A percentile compares a stretch with the other conserved stretches of the same genome.
phyloP scores from a whole-genome alignment of 2,113 vertebrate species.

The Antigone vipio region DNA sequence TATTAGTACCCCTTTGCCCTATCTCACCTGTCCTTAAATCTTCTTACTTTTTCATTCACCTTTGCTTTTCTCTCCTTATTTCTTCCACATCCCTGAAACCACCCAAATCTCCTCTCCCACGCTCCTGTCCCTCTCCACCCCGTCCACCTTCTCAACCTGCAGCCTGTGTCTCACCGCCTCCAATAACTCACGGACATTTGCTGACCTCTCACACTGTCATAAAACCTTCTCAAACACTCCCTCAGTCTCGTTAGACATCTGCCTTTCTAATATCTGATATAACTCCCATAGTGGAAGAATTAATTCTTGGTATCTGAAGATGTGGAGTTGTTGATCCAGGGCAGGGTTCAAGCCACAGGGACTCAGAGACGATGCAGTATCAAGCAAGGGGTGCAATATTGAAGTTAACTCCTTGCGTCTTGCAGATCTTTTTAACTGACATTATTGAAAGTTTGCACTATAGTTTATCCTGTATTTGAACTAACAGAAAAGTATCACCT shows the following conservation, averaged over 20 bases:
- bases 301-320: neutral
- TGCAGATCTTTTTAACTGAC: neutral
- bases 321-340: neutral
- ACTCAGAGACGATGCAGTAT: neutral
- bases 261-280: neutral
- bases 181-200: neutral
- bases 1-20: neutral
- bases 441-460: neutral
- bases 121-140: neutral
- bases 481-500: neutral
- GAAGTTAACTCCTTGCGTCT: neutral
- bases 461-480: neutral
- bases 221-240: neutral
- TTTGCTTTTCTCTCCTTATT: neutral
- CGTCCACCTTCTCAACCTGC: neutral
- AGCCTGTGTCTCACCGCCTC: neutral
- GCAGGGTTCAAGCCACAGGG: neutral
- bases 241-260: neutral
- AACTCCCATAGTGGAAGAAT: neutral
- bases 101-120: neutral
- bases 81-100: neutral
- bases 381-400: fast-evolving
- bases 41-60: neutral
- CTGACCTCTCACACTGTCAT: neutral
- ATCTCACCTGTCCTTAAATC: neutral